These are phyloP conservation scores for Masnerella sp. DNA, from an alignment of 2,888 invertebrate genomes.

Conservation along the genomic window DNA sequence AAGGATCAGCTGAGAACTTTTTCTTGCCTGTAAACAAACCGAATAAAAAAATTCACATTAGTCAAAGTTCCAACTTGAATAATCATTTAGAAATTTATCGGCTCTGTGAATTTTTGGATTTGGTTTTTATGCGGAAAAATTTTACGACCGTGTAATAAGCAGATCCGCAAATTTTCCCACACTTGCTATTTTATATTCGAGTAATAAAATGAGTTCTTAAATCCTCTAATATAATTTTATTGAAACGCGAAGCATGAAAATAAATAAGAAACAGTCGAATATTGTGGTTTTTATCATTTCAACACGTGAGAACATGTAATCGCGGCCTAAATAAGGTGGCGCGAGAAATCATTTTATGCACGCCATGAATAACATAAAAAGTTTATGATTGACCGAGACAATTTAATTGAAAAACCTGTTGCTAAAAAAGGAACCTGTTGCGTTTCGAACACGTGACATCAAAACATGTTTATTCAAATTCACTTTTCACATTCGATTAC, in stretches of 20 bases:
- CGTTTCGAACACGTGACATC: slow-evolving; percentile 1
- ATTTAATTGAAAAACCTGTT: slow-evolving; percentile 41
- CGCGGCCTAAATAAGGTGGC: neutral
- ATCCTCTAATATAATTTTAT: too few relatives aligned
- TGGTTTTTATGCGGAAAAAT: too few relatives aligned
- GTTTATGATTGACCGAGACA: slow-evolving; percentile 28
- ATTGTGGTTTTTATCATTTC: neutral
- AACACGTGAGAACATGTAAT: neutral
- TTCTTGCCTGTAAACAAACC: slow-evolving; percentile 72
- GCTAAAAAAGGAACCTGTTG: slow-evolving; percentile 38
- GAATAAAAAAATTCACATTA: too few relatives aligned
- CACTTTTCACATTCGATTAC: slow-evolving; percentile 4
- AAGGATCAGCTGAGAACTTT: slow-evolving; percentile 80
- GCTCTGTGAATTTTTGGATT: neutral
- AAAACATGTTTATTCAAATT: neutral
- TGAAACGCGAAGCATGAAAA: too few relatives aligned
- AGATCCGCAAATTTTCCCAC: too few relatives aligned
- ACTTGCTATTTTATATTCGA: too few relatives aligned
- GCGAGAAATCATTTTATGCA: slow-evolving; percentile 2
- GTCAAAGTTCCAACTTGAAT: too few relatives aligned
- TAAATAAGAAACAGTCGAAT: too few relatives aligned
- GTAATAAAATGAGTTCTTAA: too few relatives aligned
- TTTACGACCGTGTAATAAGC: too few relatives aligned
- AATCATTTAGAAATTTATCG: slow-evolving; percentile 1
- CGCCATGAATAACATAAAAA: slow-evolving; percentile 14